phyloP scores from a whole-genome alignment of 2,888 invertebrate species.

The Drosophila mulleri region DNA sequence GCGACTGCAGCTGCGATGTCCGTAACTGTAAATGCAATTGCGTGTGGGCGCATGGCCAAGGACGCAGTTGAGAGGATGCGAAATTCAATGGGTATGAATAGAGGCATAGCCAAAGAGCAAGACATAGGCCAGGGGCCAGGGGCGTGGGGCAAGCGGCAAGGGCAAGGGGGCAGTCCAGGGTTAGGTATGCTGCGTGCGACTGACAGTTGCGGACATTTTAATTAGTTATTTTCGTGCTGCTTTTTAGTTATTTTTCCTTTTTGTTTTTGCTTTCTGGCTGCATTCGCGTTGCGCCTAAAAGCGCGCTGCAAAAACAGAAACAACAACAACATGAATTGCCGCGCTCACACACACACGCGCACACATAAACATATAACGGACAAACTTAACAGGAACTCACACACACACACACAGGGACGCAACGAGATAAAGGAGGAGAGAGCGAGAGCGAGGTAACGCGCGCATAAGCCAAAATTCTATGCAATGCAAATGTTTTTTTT shows the following conservation, averaged over 20 bases:
- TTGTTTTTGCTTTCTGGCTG: constrained; percentile 5
- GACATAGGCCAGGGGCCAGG: background rate
- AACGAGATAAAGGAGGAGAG: constrained; percentile 11
- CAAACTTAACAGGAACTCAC: constrained; percentile 28
- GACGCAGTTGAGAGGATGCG: constrained; percentile 25
- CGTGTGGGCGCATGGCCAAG: constrained; percentile 53
- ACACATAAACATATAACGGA: constrained; percentile 5
- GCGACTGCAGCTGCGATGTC: background rate
- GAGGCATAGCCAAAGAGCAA: background rate
- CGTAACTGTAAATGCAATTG: constrained; percentile 43
- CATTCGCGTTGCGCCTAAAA: constrained; percentile 54
- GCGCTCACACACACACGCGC: constrained; percentile 27
- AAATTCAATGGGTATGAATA: constrained; percentile 10
- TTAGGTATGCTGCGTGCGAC: constrained; percentile 24
- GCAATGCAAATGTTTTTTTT: constrained; percentile 37
- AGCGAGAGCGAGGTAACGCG: constrained; percentile 11
- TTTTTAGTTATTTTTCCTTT: background rate
- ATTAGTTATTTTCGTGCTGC: constrained; percentile 46
- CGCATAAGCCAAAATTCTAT: constrained; percentile 39
- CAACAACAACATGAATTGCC: constrained; percentile 33
- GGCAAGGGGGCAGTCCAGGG: constrained; percentile 2
- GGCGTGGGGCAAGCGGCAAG: background rate
- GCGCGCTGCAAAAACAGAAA: constrained; percentile 47
- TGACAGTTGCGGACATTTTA: constrained; percentile 54
- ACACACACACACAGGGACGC: constrained; percentile 8